A percentile compares a stretch with the other conserved stretches of the same genome.
These are phyloP conservation scores for Pandemis cinnamomeana DNA, from an alignment of 2,888 invertebrate species.

Conservation along the genomic window DNA sequence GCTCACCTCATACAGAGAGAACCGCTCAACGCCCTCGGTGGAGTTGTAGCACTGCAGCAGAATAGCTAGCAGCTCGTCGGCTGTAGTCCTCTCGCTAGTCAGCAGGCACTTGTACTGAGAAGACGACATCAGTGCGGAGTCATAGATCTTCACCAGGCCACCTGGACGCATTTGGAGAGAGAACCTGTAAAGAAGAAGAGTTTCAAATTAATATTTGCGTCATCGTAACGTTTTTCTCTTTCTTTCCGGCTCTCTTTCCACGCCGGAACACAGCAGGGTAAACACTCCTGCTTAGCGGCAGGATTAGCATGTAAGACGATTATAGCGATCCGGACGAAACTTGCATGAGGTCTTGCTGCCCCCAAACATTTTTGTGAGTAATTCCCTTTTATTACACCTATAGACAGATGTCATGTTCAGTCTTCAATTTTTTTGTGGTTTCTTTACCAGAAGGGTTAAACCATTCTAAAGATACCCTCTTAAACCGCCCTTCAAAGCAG, in stretches of 20 bases:
- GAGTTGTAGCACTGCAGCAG: constrained; percentile 94
- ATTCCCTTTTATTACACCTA: neutral
- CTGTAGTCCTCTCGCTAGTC: constrained; percentile 94
- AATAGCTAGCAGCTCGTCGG: constrained; percentile 93
- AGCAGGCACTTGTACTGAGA: constrained; percentile 96
- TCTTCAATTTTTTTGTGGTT: neutral
- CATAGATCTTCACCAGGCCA: constrained; percentile 96
- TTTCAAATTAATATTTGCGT: constrained; percentile 34
- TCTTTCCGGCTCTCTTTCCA: no score
- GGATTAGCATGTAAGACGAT: no score
- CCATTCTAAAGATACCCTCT: constrained; percentile 23
- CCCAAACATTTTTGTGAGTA: neutral
- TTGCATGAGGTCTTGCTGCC: no score
- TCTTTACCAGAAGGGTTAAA: constrained; percentile 6
- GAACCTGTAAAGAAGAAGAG: constrained; percentile 85
- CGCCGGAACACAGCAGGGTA: no score
- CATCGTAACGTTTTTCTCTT: no score
- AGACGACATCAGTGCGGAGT: constrained; percentile 94
- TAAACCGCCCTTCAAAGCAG: constrained; percentile 10
- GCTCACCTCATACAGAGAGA: constrained; percentile 93
- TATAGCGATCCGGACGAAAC: no score
- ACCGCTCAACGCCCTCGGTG: constrained; percentile 92
- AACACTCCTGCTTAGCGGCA: no score
- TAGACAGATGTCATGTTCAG: neutral
- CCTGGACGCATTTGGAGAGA: constrained; percentile 94